Evolutionary conservation across 2,797 vertebrate genomes (phyloP).

Genomic region (Sebastes aleutianus): DNA sequence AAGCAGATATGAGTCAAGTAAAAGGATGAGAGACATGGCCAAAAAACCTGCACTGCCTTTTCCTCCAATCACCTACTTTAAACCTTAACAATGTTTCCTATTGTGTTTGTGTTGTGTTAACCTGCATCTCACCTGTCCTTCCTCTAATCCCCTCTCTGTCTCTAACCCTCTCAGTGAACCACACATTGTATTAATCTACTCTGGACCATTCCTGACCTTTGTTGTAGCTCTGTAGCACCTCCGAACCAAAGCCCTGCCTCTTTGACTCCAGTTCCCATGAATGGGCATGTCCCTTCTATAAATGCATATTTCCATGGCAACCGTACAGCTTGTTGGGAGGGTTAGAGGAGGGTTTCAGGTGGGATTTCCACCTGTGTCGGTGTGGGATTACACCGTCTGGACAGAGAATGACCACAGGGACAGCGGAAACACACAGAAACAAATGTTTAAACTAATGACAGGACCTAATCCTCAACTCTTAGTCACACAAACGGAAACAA

Average conservation of each 20-base stretch:
- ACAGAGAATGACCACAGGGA: slow-evolving; percentile 49
- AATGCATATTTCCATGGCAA: slow-evolving; percentile 45
- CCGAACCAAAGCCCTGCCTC: slow-evolving; percentile 26
- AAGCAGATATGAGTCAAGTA: slow-evolving; percentile 6
- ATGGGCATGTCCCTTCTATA: slow-evolving; percentile 4
- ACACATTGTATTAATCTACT: slow-evolving; percentile 43
- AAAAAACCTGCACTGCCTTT: slow-evolving; percentile 10
- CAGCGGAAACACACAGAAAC: slow-evolving; percentile 18
- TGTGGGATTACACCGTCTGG: slow-evolving; percentile 55
- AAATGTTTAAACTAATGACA: not conserved
- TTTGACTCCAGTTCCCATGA: slow-evolving; percentile 31
- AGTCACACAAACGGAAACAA: not conserved
- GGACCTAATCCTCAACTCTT: not conserved
- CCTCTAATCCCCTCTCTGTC: slow-evolving; percentile 56
- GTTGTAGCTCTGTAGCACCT: slow-evolving; percentile 26
- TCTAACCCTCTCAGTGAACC: slow-evolving; percentile 38
- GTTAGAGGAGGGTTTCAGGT: not conserved
- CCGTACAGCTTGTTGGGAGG: slow-evolving; percentile 5
- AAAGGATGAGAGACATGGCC: slow-evolving; percentile 28
- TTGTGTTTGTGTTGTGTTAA: slow-evolving; percentile 56
- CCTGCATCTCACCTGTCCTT: slow-evolving; percentile 67
- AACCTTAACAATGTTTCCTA: slow-evolving; percentile 31
- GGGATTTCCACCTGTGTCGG: slow-evolving; percentile 45
- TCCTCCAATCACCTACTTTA: slow-evolving; percentile 14
- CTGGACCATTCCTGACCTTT: slow-evolving; percentile 42